Percentiles rank a stretch among this genome's conserved stretches.
phyloP scores from a whole-genome alignment of 2,113 vertebrate species.

The Cyanocitta stelleri region DNA sequence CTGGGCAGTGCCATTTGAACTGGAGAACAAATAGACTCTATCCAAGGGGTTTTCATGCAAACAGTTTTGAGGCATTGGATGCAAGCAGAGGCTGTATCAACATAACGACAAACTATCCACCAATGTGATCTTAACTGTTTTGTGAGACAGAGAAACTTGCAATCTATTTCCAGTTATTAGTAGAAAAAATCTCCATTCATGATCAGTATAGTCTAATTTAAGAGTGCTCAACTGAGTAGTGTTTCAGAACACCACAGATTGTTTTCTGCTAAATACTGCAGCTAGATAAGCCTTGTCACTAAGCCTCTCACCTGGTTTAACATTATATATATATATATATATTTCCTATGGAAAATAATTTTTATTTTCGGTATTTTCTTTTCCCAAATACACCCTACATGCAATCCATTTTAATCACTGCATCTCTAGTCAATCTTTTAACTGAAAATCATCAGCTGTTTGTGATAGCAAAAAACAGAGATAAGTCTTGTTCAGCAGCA shows the following conservation, averaged over 20 bases:
- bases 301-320: not conserved
- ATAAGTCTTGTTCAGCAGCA: not conserved
- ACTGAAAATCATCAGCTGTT: not conserved
- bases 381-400: not conserved
- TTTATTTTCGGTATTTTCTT: not conserved
- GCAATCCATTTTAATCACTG: not conserved
- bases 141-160: not conserved
- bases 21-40: not conserved
- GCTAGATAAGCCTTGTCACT: not conserved
- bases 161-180: not conserved
- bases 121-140: not conserved
- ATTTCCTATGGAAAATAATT: not conserved
- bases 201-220: not conserved
- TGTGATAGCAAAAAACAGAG: not conserved
- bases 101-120: accelerated
- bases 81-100: not conserved
- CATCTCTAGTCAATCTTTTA: not conserved
- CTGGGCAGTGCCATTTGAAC: not conserved
- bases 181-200: not conserved
- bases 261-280: not conserved
- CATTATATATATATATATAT: too few relatives aligned
- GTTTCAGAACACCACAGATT: not conserved
- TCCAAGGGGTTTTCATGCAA: not conserved
- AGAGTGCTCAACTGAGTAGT: not conserved
- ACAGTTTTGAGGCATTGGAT: not conserved